Base-by-base conservation (phyloP, 2,113 vertebrate genomes). In the Dromas ardeola region DNA sequence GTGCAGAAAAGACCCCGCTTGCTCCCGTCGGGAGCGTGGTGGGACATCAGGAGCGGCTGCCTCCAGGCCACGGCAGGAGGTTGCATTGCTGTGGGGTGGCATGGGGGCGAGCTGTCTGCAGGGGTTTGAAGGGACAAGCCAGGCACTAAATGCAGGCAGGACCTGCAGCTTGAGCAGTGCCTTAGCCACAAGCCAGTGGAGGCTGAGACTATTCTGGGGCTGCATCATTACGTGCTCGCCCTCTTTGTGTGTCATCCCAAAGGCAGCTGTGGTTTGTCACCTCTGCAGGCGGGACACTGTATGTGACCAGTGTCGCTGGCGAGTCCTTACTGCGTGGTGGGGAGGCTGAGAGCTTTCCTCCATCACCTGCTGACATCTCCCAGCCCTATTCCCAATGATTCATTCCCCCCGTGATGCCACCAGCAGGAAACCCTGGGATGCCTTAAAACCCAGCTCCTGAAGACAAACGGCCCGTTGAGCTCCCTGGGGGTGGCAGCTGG, bases 231-330 rank as follows among this genome's bases (percentile, higher is more conserved):
- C 0, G 1, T 55, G 65, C 65, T 87, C 1, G 0, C 11, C 52
- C 63, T 81, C 53, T 50, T 15, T 49, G 58, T 36, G 82, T 92
- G 61, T 86, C 83, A 81, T 55, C 78, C 91, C 88, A 30, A 38
- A 86, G 62, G 58, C 11, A 1, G 38, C 88, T 80, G 93, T 90
- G 91, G 93, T 94, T 95, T 97, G 91, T 94, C 95, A 89, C 91
- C 82, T 95, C 91, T 77, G 88, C 85, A 94, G 79, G 71, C 25
- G 0, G 61, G 86, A 78, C 81, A 43, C 69, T 7, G 15, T 32
- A 4, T 15, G 55, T 2, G 16, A 61, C 76, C 59, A 45, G 53
- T 34, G 62, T 56, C 6, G 0, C 74, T 84, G 74, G 30, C 4
- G 0, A 53, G 73, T 71, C 84, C 81, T 42, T 52, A 53, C 32